Percentiles rank a stretch among this genome's conserved stretches.
Conservation (phyloP, 2,797 vertebrate species). For the Poecilia wingei region DNA sequence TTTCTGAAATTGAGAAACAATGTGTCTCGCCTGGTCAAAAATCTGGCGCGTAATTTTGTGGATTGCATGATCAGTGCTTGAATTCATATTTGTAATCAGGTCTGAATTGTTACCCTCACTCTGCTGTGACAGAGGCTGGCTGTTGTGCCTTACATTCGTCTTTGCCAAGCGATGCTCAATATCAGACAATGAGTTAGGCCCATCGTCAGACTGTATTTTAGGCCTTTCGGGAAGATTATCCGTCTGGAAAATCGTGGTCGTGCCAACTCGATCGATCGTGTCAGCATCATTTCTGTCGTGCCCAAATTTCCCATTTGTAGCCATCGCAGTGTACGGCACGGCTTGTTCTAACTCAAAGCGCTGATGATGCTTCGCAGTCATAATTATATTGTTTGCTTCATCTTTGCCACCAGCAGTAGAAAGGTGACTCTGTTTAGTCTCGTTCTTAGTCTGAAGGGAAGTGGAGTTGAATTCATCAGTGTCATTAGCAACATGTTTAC, state of each 20-base stretch:
- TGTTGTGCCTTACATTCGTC: constrained; percentile 18
- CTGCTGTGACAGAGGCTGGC: neutral
- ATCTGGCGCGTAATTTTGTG: constrained; percentile 16
- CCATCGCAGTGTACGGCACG: neutral
- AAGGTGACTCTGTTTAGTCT: constrained; percentile 28
- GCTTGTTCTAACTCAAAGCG: constrained; percentile 7
- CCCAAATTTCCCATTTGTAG: constrained; percentile 23
- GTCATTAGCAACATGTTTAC: constrained; percentile 13
- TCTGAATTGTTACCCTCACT: neutral
- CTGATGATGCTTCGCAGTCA: constrained; percentile 13
- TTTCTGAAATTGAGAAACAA: constrained; percentile 28
- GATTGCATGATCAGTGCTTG: constrained; percentile 16
- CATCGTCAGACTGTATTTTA: constrained; percentile 31
- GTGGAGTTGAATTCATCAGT: constrained; percentile 16
- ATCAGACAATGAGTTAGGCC: constrained; percentile 22
- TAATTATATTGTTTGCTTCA: constrained; percentile 15
- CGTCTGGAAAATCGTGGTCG: constrained; percentile 12
- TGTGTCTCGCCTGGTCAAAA: constrained; percentile 13
- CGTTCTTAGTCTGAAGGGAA: constrained; percentile 16
- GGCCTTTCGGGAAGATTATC: constrained; percentile 7
- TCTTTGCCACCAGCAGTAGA: constrained; percentile 2
- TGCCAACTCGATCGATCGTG: constrained; percentile 23
- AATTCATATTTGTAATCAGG: constrained; percentile 13
- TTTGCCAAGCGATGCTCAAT: constrained; percentile 7
- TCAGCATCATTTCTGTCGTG: constrained; percentile 18